A percentile compares a stretch with the other conserved stretches of the same genome.
These are phyloP conservation scores for Spea hammondii DNA, from an alignment of 2,797 vertebrate species.

Conservation along the genomic window DNA sequence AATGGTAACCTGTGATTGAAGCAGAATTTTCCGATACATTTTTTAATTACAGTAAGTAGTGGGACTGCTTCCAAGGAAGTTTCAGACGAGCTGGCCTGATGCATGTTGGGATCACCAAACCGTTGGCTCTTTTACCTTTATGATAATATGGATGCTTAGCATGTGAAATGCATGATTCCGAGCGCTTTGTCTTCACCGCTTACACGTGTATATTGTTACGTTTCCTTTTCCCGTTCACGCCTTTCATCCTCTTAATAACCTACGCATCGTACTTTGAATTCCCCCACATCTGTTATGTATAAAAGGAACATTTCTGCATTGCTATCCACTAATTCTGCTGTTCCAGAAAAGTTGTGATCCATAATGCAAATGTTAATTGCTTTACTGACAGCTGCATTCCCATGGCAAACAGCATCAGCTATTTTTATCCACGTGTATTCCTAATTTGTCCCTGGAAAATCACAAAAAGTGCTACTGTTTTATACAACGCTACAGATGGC, in stretches of 20 bases:
- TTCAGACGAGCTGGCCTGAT: no score
- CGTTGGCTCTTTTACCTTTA: no score
- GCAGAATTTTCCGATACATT: no score
- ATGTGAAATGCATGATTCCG: no score
- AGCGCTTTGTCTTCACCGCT: not conserved
- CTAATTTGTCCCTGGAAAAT: conserved; percentile 40
- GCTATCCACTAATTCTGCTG: conserved; percentile 35
- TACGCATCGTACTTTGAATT: not conserved
- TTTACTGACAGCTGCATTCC: conserved; percentile 41
- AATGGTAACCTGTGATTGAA: no score
- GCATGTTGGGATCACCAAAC: no score
- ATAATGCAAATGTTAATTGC: conserved; percentile 50
- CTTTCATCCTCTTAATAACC: not conserved
- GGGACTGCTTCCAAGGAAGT: no score
- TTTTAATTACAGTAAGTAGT: no score
- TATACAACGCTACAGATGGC: conserved; percentile 41
- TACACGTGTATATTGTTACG: not conserved
- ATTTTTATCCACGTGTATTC: conserved; percentile 37
- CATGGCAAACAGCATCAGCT: conserved; percentile 13
- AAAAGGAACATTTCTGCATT: conserved; percentile 3
- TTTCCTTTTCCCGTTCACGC: not conserved
- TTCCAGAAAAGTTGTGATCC: conserved; percentile 48
- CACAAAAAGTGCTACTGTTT: conserved; percentile 28
- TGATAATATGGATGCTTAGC: no score
- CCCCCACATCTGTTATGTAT: conserved; percentile 20